These are phyloP conservation scores for Eilema griseolum DNA, from an alignment of 2,888 invertebrate genomes.

Conservation along the genomic window DNA sequence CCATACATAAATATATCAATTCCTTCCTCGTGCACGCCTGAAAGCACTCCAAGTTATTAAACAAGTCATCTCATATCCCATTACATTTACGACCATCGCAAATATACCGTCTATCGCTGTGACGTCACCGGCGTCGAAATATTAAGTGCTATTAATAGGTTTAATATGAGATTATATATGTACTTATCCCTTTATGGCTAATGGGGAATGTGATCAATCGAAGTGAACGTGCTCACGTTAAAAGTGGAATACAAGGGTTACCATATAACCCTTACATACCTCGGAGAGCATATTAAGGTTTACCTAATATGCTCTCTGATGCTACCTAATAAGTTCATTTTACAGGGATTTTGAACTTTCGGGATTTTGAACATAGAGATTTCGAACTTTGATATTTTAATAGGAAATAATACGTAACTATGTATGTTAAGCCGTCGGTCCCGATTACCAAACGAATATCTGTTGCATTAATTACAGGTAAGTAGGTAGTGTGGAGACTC, in stretches of 20 bases:
- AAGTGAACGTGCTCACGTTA: background rate
- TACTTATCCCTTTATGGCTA: background rate
- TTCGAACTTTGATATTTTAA: too few relatives aligned
- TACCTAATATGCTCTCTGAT: too few relatives aligned
- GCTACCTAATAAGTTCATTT: too few relatives aligned
- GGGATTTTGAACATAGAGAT: too few relatives aligned
- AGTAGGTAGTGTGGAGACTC: too few relatives aligned
- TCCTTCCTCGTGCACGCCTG: constrained; percentile 21
- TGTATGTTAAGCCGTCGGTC: too few relatives aligned
- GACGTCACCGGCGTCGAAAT: constrained; percentile 6
- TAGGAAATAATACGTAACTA: too few relatives aligned
- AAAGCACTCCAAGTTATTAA: constrained; percentile 34
- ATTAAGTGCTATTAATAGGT: constrained; percentile 8
- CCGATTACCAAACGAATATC: too few relatives aligned
- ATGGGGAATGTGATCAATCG: background rate
- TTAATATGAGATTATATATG: constrained; percentile 5
- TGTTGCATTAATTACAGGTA: too few relatives aligned
- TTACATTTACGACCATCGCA: constrained; percentile 34
- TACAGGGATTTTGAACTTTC: too few relatives aligned
- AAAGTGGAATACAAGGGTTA: background rate
- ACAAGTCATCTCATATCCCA: constrained; percentile 28
- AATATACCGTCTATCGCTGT: constrained; percentile 23
- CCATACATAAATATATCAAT: background rate
- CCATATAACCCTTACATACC: background rate
- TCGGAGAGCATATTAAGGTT: too few relatives aligned